These are phyloP conservation scores for Clarias macrocephalus DNA, from an alignment of 2,113 vertebrate species.

Conservation along the genomic window DNA sequence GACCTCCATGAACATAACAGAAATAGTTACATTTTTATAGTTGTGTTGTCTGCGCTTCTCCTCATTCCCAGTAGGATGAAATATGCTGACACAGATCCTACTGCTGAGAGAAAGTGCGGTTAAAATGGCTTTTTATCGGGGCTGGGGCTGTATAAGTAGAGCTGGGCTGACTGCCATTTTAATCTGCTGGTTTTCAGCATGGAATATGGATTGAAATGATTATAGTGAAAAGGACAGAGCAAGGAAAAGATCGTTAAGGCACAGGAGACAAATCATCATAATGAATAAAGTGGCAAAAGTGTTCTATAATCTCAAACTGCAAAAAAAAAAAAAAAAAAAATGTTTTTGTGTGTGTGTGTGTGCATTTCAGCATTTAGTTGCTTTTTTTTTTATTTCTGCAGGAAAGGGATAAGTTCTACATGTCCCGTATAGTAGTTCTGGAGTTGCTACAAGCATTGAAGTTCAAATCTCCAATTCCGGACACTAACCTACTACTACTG, in stretches of 20 bases:
- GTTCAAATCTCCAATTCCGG: constrained; percentile 93
- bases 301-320: neutral
- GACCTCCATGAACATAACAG: constrained; percentile 26
- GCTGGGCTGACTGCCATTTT: constrained; percentile 67
- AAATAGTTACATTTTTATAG: constrained; percentile 28
- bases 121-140: constrained; percentile 72
- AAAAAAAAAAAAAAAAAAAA: neutral
- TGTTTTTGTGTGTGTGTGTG: too few species aligned
- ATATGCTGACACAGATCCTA: constrained; percentile 4
- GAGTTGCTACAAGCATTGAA: constrained; percentile 96
- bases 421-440: constrained; percentile 92
- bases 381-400: constrained; percentile 65
- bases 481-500: constrained; percentile 92
- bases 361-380: constrained; percentile 2
- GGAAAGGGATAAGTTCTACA: constrained; percentile 98
- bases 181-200: constrained; percentile 67
- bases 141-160: constrained; percentile 67
- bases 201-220: constrained; percentile 15
- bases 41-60: neutral
- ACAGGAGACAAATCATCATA: neutral
- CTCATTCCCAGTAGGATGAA: neutral
- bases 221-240: neutral
- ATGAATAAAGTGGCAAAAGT: neutral
- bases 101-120: constrained; percentile 38
- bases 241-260: constrained; percentile 4